Percentiles rank a stretch among this genome's conserved stretches.
Conservation (phyloP, 2,113 vertebrate species). For the Passerina amoena region DNA sequence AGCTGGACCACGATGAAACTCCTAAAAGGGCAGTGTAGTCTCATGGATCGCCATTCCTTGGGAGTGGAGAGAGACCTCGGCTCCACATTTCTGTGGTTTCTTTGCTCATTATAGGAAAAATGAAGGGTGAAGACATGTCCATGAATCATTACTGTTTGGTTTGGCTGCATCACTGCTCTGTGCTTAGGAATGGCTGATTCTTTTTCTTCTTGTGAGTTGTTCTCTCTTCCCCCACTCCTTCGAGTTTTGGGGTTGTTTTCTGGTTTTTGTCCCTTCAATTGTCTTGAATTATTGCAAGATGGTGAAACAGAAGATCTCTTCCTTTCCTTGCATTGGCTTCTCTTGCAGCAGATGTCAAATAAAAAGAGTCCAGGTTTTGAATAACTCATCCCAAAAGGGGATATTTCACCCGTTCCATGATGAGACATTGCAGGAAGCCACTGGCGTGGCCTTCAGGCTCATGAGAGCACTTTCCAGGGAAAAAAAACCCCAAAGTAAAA, state of each 20-base stretch:
- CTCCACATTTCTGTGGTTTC: slow-evolving; percentile 51
- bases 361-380: slow-evolving; percentile 16
- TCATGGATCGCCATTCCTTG: background rate
- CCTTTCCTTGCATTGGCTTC: slow-evolving; percentile 23
- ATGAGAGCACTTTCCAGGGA: slow-evolving; percentile 16
- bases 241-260: slow-evolving; percentile 43
- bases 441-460: background rate
- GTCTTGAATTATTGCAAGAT: slow-evolving; percentile 70
- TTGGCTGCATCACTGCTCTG: background rate
- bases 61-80: background rate
- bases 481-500: background rate
- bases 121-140: slow-evolving; percentile 67
- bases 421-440: background rate
- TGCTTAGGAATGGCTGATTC: slow-evolving; percentile 49
- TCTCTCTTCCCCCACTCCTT: slow-evolving; percentile 24
- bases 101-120: slow-evolving; percentile 67
- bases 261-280: background rate
- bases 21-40: background rate
- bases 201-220: slow-evolving; percentile 34
- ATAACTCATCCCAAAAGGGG: background rate
- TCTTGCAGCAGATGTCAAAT: slow-evolving; percentile 61
- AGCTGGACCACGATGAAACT: background rate
- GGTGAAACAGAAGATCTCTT: slow-evolving; percentile 48
- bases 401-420: background rate
- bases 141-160: slow-evolving; percentile 69